phyloP scores from a whole-genome alignment of 1,140 invertebrate species.

The Aporrectodea caliginosa region DNA sequence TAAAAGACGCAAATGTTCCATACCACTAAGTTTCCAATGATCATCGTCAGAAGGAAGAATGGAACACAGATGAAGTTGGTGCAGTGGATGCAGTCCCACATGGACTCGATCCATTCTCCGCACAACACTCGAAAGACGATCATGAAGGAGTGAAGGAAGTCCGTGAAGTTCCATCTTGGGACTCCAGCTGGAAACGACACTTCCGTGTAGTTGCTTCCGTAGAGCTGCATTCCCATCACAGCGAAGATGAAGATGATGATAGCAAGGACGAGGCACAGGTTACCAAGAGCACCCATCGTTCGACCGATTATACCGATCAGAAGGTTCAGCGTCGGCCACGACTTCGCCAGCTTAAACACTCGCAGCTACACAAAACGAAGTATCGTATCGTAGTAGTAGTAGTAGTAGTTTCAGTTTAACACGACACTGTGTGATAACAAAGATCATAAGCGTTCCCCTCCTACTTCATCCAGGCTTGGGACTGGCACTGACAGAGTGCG shows the following conservation, averaged over 20 bases:
- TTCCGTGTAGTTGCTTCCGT: slow-evolving; percentile 78
- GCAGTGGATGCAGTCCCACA: slow-evolving; percentile 91
- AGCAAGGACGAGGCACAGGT: slow-evolving; percentile 92
- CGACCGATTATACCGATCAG: slow-evolving; percentile 97
- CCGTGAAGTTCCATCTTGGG: slow-evolving; percentile 88
- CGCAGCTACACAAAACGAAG: slow-evolving; percentile 61
- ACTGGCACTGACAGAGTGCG: no score
- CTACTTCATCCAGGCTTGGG: no score
- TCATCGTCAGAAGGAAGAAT: slow-evolving; percentile 95
- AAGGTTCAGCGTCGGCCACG: slow-evolving; percentile 96
- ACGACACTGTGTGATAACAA: no score
- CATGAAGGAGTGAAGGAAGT: slow-evolving; percentile 98
- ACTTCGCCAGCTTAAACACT: slow-evolving; percentile 98
- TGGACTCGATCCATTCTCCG: slow-evolving; percentile 98
- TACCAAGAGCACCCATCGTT: slow-evolving; percentile 95
- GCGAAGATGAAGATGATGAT: slow-evolving; percentile 99
- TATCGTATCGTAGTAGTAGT: no score
- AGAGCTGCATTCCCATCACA: slow-evolving; percentile 97
- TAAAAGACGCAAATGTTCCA: no score
- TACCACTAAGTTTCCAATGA: slow-evolving; percentile 97
- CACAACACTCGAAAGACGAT: slow-evolving; percentile 85
- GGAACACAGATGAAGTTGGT: slow-evolving; percentile 89
- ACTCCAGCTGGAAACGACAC: slow-evolving; percentile 39
- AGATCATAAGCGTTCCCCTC: no score
- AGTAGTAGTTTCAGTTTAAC: no score